Evolutionary conservation across 37 sponge, comb jelly and placozoan genomes (phyloP).

Genomic region (Bolinopsis microptera): DNA sequence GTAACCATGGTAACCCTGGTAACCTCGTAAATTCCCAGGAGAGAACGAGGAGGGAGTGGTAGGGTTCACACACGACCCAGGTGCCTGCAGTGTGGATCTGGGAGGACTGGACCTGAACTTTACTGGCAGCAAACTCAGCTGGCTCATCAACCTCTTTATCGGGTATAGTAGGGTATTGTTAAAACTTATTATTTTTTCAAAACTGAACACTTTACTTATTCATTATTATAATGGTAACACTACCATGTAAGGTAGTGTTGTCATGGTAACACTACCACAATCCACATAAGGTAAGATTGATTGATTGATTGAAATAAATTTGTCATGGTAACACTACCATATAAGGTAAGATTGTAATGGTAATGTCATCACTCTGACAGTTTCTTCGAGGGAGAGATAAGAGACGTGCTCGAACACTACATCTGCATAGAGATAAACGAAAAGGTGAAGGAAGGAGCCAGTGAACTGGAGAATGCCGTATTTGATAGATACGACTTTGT

Average conservation of each 20-base stretch:
- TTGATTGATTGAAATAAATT: too few relatives aligned
- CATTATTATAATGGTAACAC: too few relatives aligned
- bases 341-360: too few relatives aligned
- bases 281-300: too few relatives aligned
- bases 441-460: not conserved
- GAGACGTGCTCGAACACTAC: not conserved
- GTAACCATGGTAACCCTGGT: not conserved
- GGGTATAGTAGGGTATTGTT: too few relatives aligned
- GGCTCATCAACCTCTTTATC: slow-evolving; percentile 31
- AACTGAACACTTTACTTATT: too few relatives aligned
- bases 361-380: too few relatives aligned
- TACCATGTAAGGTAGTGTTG: too few relatives aligned
- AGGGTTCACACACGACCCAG: not conserved
- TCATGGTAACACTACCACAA: too few relatives aligned
- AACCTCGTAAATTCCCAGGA: not conserved
- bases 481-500: slow-evolving; percentile 21
- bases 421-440: slow-evolving; percentile 8
- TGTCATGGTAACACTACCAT: too few relatives aligned
- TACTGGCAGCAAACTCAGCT: not conserved
- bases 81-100: not conserved
- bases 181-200: too few relatives aligned
- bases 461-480: not conserved
- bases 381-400: not conserved
- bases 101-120: slow-evolving; percentile 21
- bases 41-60: not conserved